A percentile compares a stretch with the other conserved stretches of the same genome.
Evolutionary conservation across 2,797 vertebrate species (phyloP).

Genomic region (Pipistrellus nathusii): DNA sequence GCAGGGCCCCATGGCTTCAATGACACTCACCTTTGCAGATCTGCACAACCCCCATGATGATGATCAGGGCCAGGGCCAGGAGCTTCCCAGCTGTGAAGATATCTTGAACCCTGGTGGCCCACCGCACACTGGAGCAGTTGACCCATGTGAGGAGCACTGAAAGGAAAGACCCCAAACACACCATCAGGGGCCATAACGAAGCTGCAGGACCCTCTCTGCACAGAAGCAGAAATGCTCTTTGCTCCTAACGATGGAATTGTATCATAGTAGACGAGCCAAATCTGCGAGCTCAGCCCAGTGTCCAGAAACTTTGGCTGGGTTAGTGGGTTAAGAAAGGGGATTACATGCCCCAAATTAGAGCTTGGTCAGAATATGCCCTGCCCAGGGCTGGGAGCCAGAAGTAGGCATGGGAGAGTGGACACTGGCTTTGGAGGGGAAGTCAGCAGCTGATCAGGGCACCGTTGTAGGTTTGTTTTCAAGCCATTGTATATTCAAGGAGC

Average conservation of each 20-base stretch:
- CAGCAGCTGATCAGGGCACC: background rate
- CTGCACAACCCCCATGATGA: constrained; percentile 96
- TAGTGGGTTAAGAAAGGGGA: constrained; percentile 59
- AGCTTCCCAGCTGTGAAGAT: constrained; percentile 96
- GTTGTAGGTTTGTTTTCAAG: background rate
- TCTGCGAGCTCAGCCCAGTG: background rate
- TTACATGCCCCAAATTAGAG: constrained; percentile 39
- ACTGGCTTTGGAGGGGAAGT: background rate
- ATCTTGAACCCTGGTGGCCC: constrained; percentile 96
- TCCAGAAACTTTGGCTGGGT: constrained; percentile 35
- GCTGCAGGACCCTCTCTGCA: background rate
- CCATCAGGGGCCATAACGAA: background rate
- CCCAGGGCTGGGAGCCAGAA: constrained; percentile 36
- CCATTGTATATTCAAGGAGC: background rate
- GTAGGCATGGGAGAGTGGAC: background rate
- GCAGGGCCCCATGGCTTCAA: background rate
- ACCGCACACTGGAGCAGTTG: constrained; percentile 95
- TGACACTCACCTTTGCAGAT: constrained; percentile 93
- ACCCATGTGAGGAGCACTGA: constrained; percentile 95
- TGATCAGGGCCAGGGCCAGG: constrained; percentile 94
- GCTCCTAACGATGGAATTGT: background rate
- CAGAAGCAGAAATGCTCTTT: background rate
- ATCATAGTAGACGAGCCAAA: background rate
- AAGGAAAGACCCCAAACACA: constrained; percentile 53
- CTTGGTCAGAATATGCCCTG: constrained; percentile 30